Conservation (phyloP, 2,113 vertebrate species). For the Pogonocichla stellata region DNA sequence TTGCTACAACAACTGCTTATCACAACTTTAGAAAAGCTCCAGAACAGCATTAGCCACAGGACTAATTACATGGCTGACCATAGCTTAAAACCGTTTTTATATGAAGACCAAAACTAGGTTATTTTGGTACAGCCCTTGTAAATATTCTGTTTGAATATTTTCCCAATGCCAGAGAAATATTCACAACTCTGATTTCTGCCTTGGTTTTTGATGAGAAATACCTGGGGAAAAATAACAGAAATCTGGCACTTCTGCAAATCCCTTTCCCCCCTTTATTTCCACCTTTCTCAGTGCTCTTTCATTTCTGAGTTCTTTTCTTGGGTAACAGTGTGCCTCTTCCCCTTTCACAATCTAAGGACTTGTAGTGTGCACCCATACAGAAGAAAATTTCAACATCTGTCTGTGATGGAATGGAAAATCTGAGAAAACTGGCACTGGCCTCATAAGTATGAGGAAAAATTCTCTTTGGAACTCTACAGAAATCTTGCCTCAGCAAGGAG, state of each 20-base stretch:
- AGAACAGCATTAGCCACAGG: neutral
- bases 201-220: neutral
- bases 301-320: neutral
- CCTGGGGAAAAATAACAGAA: neutral
- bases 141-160: neutral
- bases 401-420: neutral
- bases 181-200: neutral
- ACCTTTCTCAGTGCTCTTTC: neutral
- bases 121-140: neutral
- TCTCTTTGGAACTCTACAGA: neutral
- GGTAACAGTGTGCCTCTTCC: neutral
- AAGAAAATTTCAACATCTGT: neutral
- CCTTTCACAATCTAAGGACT: neutral
- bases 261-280: neutral
- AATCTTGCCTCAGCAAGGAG: neutral
- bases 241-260: neutral
- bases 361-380: neutral
- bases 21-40: neutral
- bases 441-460: neutral
- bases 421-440: neutral
- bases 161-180: neutral
- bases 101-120: neutral
- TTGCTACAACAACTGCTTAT: neutral
- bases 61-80: neutral
- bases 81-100: neutral